Conservation (phyloP, 2,888 invertebrate genomes). For the Drosophila lacicola region DNA sequence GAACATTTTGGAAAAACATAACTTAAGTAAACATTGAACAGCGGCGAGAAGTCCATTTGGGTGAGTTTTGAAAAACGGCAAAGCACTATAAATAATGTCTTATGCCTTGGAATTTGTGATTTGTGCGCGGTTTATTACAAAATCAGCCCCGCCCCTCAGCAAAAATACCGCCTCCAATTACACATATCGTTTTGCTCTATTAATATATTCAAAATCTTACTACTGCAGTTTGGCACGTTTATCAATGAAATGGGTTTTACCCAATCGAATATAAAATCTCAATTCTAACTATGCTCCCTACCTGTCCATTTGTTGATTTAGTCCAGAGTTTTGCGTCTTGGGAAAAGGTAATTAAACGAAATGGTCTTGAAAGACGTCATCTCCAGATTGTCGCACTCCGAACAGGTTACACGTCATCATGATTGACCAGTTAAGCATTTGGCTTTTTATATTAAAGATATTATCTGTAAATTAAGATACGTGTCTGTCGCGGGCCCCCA, state of each 20-base stretch:
- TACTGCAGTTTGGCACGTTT: slow-evolving; percentile 6
- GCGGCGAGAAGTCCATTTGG: slow-evolving; percentile 47
- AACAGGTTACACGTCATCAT: slow-evolving; percentile 18
- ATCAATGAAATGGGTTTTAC: slow-evolving; percentile 60
- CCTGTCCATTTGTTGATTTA: background rate
- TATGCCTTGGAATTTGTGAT: slow-evolving; percentile 44
- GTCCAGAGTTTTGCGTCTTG: slow-evolving; percentile 24
- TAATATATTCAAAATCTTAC: slow-evolving; percentile 15
- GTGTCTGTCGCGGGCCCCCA: slow-evolving; percentile 15
- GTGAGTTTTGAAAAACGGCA: slow-evolving; percentile 54
- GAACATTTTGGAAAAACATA: slow-evolving; percentile 53
- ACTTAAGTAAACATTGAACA: slow-evolving; percentile 53
- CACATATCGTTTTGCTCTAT: slow-evolving; percentile 2
- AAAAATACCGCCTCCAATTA: background rate
- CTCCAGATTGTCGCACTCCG: slow-evolving; percentile 1
- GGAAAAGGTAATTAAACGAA: slow-evolving; percentile 57
- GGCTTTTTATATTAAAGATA: slow-evolving; percentile 14
- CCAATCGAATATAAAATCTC: slow-evolving; percentile 14
- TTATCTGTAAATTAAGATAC: slow-evolving; percentile 11
- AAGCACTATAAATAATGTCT: slow-evolving; percentile 63
- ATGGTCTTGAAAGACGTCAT: slow-evolving; percentile 24
- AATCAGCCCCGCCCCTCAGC: background rate
- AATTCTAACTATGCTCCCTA: slow-evolving; percentile 8
- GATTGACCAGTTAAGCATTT: slow-evolving; percentile 8
- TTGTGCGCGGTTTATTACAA: slow-evolving; percentile 33